Evolutionary conservation across 2,888 invertebrate genomes (phyloP).

Genomic region (Pristionchus japonicus): DNA sequence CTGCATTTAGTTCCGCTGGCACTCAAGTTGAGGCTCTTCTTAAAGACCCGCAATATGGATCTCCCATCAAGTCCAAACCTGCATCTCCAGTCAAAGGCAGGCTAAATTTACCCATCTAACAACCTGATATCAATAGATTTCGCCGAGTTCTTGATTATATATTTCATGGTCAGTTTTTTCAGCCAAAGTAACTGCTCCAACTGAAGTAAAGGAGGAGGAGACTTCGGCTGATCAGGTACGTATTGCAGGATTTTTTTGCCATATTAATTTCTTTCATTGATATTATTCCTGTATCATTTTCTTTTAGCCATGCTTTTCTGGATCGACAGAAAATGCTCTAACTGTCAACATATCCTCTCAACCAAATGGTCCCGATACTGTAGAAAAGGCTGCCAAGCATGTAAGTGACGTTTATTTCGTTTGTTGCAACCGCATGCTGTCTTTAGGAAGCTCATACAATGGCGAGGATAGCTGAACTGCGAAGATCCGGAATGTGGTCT

Average conservation of each 20-base stretch:
- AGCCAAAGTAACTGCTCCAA: neutral
- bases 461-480: slow-evolving; percentile 90
- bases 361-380: slow-evolving; percentile 35
- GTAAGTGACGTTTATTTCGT: neutral
- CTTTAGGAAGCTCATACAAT: slow-evolving; percentile 91
- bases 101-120: neutral
- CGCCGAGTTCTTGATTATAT: neutral
- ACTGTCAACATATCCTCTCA: slow-evolving; percentile 36
- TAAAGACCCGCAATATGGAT: slow-evolving; percentile 38
- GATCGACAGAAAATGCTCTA: neutral
- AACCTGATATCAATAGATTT: too few relatives aligned
- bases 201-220: slow-evolving; percentile 34
- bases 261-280: too few relatives aligned
- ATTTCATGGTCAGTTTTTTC: neutral
- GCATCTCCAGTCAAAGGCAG: slow-evolving; percentile 28
- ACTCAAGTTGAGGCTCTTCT: slow-evolving; percentile 29
- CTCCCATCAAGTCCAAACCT: slow-evolving; percentile 28
- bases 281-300: neutral
- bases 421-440: neutral
- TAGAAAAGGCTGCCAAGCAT: slow-evolving; percentile 46
- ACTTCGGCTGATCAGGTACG: neutral
- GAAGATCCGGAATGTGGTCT: slow-evolving; percentile 88
- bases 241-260: too few relatives aligned
- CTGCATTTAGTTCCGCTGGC: neutral
- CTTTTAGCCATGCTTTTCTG: slow-evolving; percentile 23